Base-by-base conservation (phyloP, 2,888 invertebrate species). In the Eugnorisma glareosa region DNA sequence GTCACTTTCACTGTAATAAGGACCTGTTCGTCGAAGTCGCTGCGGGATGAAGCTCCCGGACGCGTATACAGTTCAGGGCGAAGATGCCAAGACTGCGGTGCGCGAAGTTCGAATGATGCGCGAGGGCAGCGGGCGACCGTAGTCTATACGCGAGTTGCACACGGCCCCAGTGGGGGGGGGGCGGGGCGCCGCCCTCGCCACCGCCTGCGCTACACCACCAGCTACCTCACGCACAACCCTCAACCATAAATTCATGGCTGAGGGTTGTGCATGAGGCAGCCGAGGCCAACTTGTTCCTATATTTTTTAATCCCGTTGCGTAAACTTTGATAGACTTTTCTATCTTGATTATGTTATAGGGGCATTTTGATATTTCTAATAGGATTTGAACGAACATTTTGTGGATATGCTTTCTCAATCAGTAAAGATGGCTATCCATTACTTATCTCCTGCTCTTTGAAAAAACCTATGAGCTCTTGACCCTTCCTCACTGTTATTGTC, bases 41-140 rank as follows among this genome's bases (percentile, higher is more conserved):
- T 94, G 96, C 95, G 95, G 95, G 96, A 96, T 95, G 94, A 92
- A 93, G 92, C 95, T 96, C 96, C 92, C 96, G 95, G 91, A 94
- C 96, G 96, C 96, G 96, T 96, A 86, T 95, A 93, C 94, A 95
- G 95, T 95, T 89, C 94, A 93, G 94, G 95, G 94, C 95, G 93
- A 89, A 90, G 94, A 88, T 96, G 96, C 96, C 96, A 86, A 95
- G 95, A 96, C 97, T 96, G 96, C 90, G 95, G 94, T 94, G 95
- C 96, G 96, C 96, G 95, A 95, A 94, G 95, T 95, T 96, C 96
- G 96, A 97, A 94, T 97, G 97, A 92, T 95, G 95, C 94, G 95
- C 93, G 94, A 95, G 95, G 95, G 94, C 95, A 94, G 87, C 89
- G 92, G 84, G 93, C 94, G 91, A 95, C 91, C 93, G 94, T 97